phyloP scores from a whole-genome alignment of 2,888 invertebrate species.

The Bombyx huttoni region DNA sequence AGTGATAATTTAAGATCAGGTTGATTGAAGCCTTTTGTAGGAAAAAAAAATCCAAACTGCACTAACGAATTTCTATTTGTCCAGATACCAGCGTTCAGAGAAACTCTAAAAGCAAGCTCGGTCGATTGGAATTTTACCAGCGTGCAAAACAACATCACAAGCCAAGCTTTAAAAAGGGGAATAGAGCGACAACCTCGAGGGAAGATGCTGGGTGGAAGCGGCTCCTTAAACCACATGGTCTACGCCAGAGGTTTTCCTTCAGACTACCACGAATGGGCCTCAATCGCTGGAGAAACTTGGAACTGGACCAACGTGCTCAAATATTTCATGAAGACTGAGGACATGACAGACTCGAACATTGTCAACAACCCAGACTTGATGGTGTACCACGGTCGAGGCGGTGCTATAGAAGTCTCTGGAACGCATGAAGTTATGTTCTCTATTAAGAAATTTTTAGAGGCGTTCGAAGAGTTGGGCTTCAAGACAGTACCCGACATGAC shows the following conservation, averaged over 20 bases:
- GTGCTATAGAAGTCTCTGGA: conserved; percentile 48
- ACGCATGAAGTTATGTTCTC: conserved; percentile 15
- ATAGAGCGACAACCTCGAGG: conserved; percentile 44
- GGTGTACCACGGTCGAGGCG: conserved; percentile 31
- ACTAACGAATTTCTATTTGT: conserved; percentile 1
- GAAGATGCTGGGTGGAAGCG: conserved; percentile 47
- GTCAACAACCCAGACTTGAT: conserved; percentile 29
- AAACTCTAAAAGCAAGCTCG: conserved; percentile 22
- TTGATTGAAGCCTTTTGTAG: no score
- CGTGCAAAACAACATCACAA: conserved; percentile 27
- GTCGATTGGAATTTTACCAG: conserved; percentile 58
- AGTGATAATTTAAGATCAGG: no score
- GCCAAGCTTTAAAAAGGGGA: conserved; percentile 35
- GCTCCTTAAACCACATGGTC: conserved; percentile 53
- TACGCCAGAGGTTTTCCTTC: conserved; percentile 47
- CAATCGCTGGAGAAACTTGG: conserved; percentile 31
- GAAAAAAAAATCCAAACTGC: no score
- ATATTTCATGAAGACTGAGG: conserved; percentile 50
- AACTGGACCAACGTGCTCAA: conserved; percentile 38
- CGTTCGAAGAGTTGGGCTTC: conserved; percentile 41
- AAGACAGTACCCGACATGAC: conserved; percentile 49
- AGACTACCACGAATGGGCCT: conserved; percentile 51
- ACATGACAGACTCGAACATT: conserved; percentile 41
- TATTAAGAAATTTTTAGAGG: conserved; percentile 29
- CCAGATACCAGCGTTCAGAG: conserved; percentile 42